phyloP scores from a whole-genome alignment of 53 echinoderm and acorn worm species.

The Actinopyga echinites region DNA sequence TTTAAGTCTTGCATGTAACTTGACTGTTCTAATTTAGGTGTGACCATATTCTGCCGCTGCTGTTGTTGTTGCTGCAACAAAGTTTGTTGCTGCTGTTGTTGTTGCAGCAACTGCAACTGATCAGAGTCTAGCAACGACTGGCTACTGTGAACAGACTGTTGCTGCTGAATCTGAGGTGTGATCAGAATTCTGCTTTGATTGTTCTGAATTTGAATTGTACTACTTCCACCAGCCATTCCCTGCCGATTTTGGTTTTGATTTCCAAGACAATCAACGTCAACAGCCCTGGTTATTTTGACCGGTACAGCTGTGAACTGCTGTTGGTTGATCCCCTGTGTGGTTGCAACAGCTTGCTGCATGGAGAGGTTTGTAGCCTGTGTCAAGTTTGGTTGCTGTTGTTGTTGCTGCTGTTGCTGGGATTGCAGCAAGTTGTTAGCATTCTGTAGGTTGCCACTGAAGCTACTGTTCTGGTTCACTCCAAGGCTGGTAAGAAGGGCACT shows the following conservation, averaged over 20 bases:
- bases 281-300: conserved; percentile 20
- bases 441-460: conserved; percentile 15
- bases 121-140: background rate
- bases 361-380: background rate
- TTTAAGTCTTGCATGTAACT: conserved; percentile 31
- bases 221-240: background rate
- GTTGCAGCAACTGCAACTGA: conserved; percentile 28
- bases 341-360: conserved; percentile 9
- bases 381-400: background rate
- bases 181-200: conserved; percentile 15
- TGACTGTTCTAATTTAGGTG: background rate
- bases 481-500: conserved; percentile 37
- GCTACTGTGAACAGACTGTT: conserved; percentile 13
- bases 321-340: background rate
- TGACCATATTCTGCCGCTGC: background rate
- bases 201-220: conserved; percentile 40
- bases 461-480: conserved; percentile 14
- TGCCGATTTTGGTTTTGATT: background rate
- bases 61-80: conserved; percentile 39
- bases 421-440: conserved; percentile 4
- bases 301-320: conserved; percentile 8
- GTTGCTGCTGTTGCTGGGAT: conserved; percentile 52
- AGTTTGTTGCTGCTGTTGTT: conserved; percentile 24
- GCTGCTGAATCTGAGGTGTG: background rate
- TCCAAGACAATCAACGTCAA: background rate